Evolutionary conservation across 1,140 invertebrate species (phyloP), one percentile per base, ranked within the genome.

Genomic region (Apis laboriosa): DNA sequence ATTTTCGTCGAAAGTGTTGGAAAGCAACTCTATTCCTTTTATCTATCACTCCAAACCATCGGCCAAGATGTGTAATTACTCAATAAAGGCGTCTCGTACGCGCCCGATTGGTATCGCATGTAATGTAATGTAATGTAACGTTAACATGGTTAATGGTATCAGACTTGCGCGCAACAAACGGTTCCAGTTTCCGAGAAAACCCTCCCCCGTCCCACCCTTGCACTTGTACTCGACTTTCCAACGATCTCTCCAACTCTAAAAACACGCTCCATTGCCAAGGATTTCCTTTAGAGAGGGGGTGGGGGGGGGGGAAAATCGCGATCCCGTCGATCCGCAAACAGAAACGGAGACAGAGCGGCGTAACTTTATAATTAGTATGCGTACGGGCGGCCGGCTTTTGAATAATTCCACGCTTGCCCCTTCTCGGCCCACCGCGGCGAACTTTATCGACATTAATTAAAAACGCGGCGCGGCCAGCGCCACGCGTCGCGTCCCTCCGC

Each of bases 61-160:
- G 92, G 90, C 88, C 68, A 77, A 86, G 86, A 89, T 88, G 91
- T 91, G 81, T 92, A 92, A 93, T 93, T 93, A 93, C 92, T 92
- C 92, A 92, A 93, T 91, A 90, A 88, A 86, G 88, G 89, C 87
- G 90, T 84, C 90, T 86, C 88, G 86, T 89, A 88, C 84, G 88
- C 90, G 77, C 53, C 89, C 92, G 91, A 93, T 92, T 90, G 89
- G 92, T 92, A 92, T 91, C 90, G 85, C 86, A n/a, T n/a, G n/a
- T n/a, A n/a, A n/a, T n/a, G n/a, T n/a, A n/a, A n/a, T n/a, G n/a
- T n/a, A n/a, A n/a, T n/a, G n/a, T n/a, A 93, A 87, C 91, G 91
- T 92, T 90, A 92, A 86, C 89, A 89, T 92, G 86, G 84, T 84
- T 92, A 91, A 92, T 92, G 88, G 74, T 91, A 92, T 91, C 86